A percentile compares a stretch with the other conserved stretches of the same genome.
These are phyloP conservation scores for Gopherus evgoodei DNA, from an alignment of 2,113 vertebrate species.

Conservation along the genomic window DNA sequence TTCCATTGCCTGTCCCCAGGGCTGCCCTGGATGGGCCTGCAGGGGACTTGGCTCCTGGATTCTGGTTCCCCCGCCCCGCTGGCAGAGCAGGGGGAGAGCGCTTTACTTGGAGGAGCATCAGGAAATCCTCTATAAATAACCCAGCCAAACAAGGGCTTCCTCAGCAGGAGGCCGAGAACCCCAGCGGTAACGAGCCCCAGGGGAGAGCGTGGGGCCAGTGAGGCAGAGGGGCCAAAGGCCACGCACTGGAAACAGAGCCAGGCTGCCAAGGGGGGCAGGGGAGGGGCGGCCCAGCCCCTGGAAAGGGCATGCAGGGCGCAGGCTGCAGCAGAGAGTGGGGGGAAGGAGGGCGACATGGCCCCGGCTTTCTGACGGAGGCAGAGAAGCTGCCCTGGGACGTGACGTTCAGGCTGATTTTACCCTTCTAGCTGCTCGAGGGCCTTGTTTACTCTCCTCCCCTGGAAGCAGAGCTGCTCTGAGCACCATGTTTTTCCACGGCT, in stretches of 20 bases:
- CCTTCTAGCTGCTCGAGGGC: not conserved
- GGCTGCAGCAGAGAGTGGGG: not conserved
- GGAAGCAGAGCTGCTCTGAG: not conserved
- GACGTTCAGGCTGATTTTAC: not conserved
- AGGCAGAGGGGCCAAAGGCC: not conserved
- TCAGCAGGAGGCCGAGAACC: not conserved
- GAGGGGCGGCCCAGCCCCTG: not conserved
- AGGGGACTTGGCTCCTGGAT: not conserved
- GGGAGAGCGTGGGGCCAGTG: not conserved
- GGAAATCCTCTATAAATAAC: not conserved
- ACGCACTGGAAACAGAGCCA: not conserved
- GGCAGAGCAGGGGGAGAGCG: not conserved
- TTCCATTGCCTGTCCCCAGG: too few relatives aligned
- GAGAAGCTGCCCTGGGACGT: not conserved
- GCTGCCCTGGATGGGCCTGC: not conserved
- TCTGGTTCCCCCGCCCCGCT: not conserved
- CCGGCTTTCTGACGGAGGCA: not conserved
- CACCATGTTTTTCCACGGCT: not conserved
- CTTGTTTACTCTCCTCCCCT: not conserved
- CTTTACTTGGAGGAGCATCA: not conserved
- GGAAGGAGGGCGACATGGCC: not conserved
- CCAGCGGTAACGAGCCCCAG: not conserved
- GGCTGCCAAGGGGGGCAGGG: not conserved
- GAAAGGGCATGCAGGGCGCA: not conserved
- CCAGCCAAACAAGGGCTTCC: not conserved